Conservation (phyloP, 1,140 invertebrate species). For the Drosophila serrata region DNA sequence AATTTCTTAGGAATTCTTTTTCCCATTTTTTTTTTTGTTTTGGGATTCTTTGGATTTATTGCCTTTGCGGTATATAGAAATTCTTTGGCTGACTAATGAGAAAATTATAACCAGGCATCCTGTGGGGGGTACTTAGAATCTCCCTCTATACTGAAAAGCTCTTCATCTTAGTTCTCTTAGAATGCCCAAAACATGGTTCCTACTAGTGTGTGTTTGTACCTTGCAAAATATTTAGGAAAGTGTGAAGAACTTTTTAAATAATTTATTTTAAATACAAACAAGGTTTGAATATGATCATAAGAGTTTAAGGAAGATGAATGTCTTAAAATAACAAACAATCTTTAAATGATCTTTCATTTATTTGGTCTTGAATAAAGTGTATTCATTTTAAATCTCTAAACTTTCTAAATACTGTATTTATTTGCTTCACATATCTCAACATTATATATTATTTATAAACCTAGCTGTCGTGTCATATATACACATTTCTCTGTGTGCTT, state of each 20-base stretch:
- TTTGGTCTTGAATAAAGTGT: too few species aligned
- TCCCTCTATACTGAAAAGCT: conserved; percentile 23
- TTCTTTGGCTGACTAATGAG: conserved; percentile 61
- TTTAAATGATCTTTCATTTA: not conserved
- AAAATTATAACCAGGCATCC: conserved; percentile 63
- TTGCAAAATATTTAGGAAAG: not conserved
- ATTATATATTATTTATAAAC: not conserved
- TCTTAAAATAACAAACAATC: not conserved
- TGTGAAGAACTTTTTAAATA: not conserved
- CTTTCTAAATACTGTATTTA: too few species aligned
- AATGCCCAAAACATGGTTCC: conserved; percentile 17
- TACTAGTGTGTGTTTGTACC: conserved; percentile 16
- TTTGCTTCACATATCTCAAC: not conserved
- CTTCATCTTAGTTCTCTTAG: conserved; percentile 24
- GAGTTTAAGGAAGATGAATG: too few species aligned
- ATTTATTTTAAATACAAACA: not conserved
- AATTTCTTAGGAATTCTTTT: conserved; percentile 46
- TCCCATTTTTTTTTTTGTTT: conserved; percentile 15
- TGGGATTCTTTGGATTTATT: conserved; percentile 61
- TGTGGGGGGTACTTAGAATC: conserved; percentile 44
- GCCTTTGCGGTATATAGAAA: conserved; percentile 58
- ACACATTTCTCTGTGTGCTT: conserved; percentile 18
- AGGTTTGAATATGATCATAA: not conserved
- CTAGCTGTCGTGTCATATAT: too few species aligned
- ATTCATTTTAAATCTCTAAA: too few species aligned